Conservation (phyloP, 2,888 invertebrate genomes). For the Latheticus oryzae region DNA sequence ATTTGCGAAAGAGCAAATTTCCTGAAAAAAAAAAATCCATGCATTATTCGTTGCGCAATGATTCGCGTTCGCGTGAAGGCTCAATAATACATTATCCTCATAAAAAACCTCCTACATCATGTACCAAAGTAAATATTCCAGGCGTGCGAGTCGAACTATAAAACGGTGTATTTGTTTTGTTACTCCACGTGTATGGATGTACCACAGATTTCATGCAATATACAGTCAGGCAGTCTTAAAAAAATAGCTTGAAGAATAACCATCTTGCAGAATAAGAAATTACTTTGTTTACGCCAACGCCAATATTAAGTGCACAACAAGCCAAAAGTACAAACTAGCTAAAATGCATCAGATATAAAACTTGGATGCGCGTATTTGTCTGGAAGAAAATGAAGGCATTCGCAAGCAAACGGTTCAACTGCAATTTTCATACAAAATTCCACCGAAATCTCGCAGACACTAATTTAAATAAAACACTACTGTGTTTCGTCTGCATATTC, state of each 20-base stretch:
- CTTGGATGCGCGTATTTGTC: conserved; percentile 59
- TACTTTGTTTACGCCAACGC: conserved; percentile 33
- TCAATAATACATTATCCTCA: conserved; percentile 50
- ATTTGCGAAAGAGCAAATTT: too few relatives aligned
- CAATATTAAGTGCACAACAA: conserved; percentile 16
- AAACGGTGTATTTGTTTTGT: conserved; percentile 51
- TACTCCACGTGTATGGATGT: conserved; percentile 47
- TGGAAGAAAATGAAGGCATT: conserved; percentile 62
- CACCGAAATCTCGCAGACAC: conserved; percentile 44
- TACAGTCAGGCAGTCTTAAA: conserved; percentile 40
- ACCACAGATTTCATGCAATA: conserved; percentile 52
- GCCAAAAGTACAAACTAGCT: conserved; percentile 46
- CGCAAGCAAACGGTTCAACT: conserved; percentile 59
- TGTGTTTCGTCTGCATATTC: too few relatives aligned
- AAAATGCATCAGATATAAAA: conserved; percentile 58
- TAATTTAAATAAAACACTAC: conserved; percentile 27
- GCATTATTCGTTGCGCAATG: conserved; percentile 34
- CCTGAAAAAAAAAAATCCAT: too few relatives aligned
- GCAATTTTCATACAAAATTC: conserved; percentile 56
- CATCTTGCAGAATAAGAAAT: conserved; percentile 21
- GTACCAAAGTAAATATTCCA: conserved; percentile 48
- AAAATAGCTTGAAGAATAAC: too few relatives aligned
- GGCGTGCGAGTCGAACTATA: conserved; percentile 46
- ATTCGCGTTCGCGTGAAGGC: conserved; percentile 39
- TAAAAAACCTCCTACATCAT: conserved; percentile 49